phyloP scores from a whole-genome alignment of 2,113 vertebrate species.

The Ictalurus punctatus region DNA sequence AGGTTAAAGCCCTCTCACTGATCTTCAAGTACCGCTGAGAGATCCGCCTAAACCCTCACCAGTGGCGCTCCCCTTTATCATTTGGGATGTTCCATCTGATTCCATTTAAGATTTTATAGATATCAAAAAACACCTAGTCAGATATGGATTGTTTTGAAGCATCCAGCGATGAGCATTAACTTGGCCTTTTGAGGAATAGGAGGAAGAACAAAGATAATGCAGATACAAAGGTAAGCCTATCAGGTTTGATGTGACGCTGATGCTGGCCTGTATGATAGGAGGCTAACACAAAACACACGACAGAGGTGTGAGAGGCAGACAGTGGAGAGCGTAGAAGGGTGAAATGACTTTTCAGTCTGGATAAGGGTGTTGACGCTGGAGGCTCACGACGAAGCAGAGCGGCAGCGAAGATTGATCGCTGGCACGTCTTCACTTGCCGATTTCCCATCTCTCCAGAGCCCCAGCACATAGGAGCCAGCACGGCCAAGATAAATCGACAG shows the following conservation, averaged over 20 bases:
- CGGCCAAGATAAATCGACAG: constrained; percentile 55
- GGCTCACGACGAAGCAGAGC: constrained; percentile 45
- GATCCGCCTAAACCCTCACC: constrained; percentile 55
- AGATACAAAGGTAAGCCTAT: constrained; percentile 12
- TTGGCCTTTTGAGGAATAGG: not conserved
- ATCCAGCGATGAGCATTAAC: not conserved
- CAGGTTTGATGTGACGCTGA: not conserved
- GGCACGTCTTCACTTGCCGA: constrained; percentile 58
- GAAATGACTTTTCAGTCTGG: constrained; percentile 42
- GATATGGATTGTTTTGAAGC: constrained; percentile 4
- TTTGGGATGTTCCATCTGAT: constrained; percentile 21
- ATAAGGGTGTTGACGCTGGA: constrained; percentile 57
- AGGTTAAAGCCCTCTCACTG: constrained; percentile 71
- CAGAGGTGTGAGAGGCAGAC: constrained; percentile 40
- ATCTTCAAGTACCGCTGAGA: constrained; percentile 63
- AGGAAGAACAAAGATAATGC: constrained; percentile 5
- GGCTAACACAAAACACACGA: constrained; percentile 40
- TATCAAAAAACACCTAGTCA: constrained; percentile 6
- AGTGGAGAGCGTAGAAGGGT: constrained; percentile 31
- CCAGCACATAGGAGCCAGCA: constrained; percentile 42
- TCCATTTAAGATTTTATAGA: constrained; percentile 23
- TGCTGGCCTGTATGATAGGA: constrained; percentile 8
- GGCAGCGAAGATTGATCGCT: constrained; percentile 67
- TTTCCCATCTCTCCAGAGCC: constrained; percentile 54
- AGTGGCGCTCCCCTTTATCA: constrained; percentile 3